These are phyloP conservation scores for Ceriagrion tenellum DNA, from an alignment of 2,888 invertebrate species.

Conservation along the genomic window DNA sequence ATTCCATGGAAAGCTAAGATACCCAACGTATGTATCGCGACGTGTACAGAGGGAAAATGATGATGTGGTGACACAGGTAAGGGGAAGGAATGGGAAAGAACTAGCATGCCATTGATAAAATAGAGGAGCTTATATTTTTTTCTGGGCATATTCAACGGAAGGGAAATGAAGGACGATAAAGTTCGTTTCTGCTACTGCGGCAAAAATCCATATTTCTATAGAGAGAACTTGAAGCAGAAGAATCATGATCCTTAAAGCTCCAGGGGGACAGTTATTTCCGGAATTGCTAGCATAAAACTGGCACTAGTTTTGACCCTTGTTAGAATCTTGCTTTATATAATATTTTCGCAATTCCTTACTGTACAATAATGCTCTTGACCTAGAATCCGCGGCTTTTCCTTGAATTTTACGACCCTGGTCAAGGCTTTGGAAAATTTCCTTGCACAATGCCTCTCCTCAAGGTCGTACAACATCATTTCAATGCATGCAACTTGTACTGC, in stretches of 20 bases:
- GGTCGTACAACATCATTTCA: too few species aligned
- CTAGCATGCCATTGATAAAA: neutral
- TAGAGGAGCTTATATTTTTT: neutral
- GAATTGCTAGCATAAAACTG: neutral
- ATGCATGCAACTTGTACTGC: too few species aligned
- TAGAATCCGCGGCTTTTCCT: neutral
- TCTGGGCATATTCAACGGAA: neutral
- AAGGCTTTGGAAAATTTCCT: neutral
- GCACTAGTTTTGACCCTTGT: neutral
- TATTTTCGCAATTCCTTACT: neutral
- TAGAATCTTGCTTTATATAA: neutral
- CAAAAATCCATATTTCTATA: constrained; percentile 3
- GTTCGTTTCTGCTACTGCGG: neutral
- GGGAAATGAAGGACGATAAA: neutral
- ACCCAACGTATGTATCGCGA: neutral
- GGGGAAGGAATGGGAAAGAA: neutral
- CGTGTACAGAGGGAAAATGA: neutral
- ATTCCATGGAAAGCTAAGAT: neutral
- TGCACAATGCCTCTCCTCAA: neutral
- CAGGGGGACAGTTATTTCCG: neutral
- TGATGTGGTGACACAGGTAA: neutral
- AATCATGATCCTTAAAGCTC: neutral
- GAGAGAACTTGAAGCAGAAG: neutral
- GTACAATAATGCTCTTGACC: neutral
- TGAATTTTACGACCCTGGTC: neutral